A percentile compares a stretch with the other conserved stretches of the same genome.
Evolutionary conservation across 2,113 vertebrate genomes (phyloP).

Genomic region (Promerops cafer): DNA sequence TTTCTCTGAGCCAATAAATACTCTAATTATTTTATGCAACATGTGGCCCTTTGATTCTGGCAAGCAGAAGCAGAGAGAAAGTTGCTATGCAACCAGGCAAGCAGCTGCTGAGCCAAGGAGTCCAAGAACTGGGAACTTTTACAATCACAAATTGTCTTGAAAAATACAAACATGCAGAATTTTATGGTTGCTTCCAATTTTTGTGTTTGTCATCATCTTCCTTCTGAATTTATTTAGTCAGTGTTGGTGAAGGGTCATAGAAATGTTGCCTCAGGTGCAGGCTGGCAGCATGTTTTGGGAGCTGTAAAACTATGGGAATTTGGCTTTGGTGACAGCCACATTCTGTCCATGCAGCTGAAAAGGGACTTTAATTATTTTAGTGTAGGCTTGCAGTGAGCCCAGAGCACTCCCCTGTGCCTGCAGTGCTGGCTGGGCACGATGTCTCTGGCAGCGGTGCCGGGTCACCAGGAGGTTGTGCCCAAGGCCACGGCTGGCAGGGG

Average conservation of each 20-base stretch:
- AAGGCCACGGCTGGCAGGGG: neutral
- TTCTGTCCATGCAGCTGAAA: neutral
- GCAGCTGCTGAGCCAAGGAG: neutral
- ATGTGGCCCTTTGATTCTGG: neutral
- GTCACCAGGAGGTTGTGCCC: rapidly evolving
- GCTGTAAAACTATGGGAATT: neutral
- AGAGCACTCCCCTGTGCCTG: neutral
- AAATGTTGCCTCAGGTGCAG: neutral
- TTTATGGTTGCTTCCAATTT: neutral
- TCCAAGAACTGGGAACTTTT: neutral
- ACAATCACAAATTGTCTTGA: neutral
- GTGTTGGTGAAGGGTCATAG: neutral
- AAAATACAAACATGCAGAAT: neutral
- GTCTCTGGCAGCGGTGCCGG: neutral
- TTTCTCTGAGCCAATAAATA: neutral
- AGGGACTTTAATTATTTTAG: neutral
- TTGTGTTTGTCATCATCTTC: neutral
- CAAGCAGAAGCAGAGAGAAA: neutral
- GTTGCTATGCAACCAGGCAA: slow-evolving; percentile 36
- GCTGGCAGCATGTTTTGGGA: neutral
- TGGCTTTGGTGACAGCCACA: neutral
- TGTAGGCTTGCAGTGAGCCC: neutral
- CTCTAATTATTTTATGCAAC: neutral
- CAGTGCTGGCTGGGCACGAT: neutral
- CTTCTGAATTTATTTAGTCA: neutral